These are phyloP conservation scores for Prorops nasuta DNA, from an alignment of 1,140 invertebrate species.

Conservation along the genomic window DNA sequence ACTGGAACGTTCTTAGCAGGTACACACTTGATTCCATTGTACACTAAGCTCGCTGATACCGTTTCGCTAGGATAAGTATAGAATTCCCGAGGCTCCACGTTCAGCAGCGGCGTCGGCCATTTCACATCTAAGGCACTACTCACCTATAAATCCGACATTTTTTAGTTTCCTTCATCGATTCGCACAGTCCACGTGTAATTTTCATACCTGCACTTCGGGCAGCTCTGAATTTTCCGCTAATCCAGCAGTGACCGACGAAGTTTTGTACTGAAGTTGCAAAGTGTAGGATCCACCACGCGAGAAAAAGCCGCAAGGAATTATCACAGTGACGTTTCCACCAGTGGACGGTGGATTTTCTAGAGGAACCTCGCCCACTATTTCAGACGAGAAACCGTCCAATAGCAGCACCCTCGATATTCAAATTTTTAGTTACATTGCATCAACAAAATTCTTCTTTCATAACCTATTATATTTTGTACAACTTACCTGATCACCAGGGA, in stretches of 20 bases:
- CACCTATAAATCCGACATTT: conserved; percentile 35
- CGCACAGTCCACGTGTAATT: neutral
- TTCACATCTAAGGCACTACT: conserved; percentile 69
- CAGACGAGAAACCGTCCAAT: conserved; percentile 44
- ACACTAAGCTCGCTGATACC: conserved; percentile 70
- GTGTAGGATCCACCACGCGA: conserved; percentile 63
- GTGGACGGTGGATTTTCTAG: conserved; percentile 27
- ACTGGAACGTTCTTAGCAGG: conserved; percentile 54
- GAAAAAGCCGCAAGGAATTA: conserved; percentile 69
- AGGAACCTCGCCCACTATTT: conserved; percentile 46
- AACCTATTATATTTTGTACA: neutral
- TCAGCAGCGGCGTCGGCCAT: conserved; percentile 73
- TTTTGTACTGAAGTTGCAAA: conserved; percentile 49
- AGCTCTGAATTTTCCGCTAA: conserved; percentile 26
- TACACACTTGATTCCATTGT: conserved; percentile 67
- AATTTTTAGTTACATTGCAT: neutral
- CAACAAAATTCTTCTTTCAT: neutral
- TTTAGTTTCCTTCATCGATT: neutral
- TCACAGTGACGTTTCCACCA: conserved; percentile 50
- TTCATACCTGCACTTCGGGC: conserved; percentile 39
- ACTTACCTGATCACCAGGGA: neutral
- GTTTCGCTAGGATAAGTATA: conserved; percentile 74
- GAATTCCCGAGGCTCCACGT: conserved; percentile 69
- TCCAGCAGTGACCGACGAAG: conserved; percentile 36
- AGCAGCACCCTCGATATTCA: conserved; percentile 38